phyloP scores from a whole-genome alignment of 2,888 invertebrate species.

The Nysson spinosus region DNA sequence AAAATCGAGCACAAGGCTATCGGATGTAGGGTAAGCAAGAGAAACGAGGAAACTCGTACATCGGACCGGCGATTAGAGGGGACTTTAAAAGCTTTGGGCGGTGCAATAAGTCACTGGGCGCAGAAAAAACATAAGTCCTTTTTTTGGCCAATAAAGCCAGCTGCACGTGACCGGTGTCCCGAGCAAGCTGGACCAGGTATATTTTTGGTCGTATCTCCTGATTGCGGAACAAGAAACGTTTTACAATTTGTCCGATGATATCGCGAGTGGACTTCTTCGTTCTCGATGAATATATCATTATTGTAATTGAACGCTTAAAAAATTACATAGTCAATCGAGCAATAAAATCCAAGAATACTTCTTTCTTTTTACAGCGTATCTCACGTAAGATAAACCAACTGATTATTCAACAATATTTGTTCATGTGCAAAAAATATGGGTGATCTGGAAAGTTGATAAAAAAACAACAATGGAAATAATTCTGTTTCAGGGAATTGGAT shows the following conservation, averaged over 20 bases:
- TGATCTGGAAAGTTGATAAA: too few relatives aligned
- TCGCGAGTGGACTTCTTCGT: background rate
- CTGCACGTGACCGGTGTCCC: slow-evolving; percentile 58
- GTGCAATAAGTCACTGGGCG: slow-evolving; percentile 51
- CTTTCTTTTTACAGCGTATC: too few relatives aligned
- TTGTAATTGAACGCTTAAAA: slow-evolving; percentile 19
- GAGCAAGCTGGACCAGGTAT: slow-evolving; percentile 30
- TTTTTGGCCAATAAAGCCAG: slow-evolving; percentile 63
- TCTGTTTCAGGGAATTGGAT: too few relatives aligned
- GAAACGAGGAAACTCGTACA: slow-evolving; percentile 53
- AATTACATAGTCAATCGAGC: too few relatives aligned
- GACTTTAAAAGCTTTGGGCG: slow-evolving; percentile 55
- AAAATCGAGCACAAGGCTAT: slow-evolving; percentile 43
- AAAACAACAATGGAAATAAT: too few relatives aligned
- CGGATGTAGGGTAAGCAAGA: slow-evolving; percentile 52
- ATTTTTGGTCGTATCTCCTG: slow-evolving; percentile 26
- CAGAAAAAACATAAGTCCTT: slow-evolving; percentile 37
- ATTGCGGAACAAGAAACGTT: slow-evolving; percentile 32
- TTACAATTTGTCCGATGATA: slow-evolving; percentile 26
- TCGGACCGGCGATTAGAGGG: slow-evolving; percentile 55
- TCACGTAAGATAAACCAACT: too few relatives aligned
- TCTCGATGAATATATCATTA: slow-evolving; percentile 12
- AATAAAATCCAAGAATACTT: too few relatives aligned
- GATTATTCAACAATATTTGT: too few relatives aligned
- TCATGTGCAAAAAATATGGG: too few relatives aligned